Base-by-base conservation (phyloP, 2,888 invertebrate genomes). In the Pristionchus entomophagus region DNA sequence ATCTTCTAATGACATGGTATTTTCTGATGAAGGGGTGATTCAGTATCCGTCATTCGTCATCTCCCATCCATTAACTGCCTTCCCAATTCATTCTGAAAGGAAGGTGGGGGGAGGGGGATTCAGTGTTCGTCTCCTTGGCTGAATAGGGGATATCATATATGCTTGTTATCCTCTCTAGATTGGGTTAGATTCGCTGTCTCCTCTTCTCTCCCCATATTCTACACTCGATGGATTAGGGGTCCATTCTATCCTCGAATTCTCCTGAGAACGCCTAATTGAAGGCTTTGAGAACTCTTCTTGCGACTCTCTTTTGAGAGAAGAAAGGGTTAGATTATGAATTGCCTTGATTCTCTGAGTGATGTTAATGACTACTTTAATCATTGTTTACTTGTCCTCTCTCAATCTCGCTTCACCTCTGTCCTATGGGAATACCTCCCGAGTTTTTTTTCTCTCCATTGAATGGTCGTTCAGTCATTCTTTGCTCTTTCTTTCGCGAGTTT, bases 11-110 rank as follows among this genome's bases (percentile, higher is more conserved):
- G n/a, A n/a, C n/a, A n/a, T n/a, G n/a, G n/a, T n/a, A n/a, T n/a
- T n/a, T n/a, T n/a, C n/a, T n/a, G n/a, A n/a, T n/a, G n/a, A n/a
- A n/a, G n/a, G n/a, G n/a, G n/a, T n/a, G n/a, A n/a, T n/a, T n/a
- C 41, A 77, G 41, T 19, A n/a, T 8, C 45, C 32, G 41, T 41
- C 73, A 26, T 77, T 77, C 41, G n/a, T 41, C 73, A 77, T 77
- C 73, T 77, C 73, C 45, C n/a, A n/a, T 35, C 69, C 29, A 56
- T 56, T n/a, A 56, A n/a, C n/a, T n/a, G n/a, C n/a, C n/a, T n/a
- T n/a, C n/a, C n/a, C n/a, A n/a, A n/a, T n/a, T n/a, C n/a, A n/a
- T n/a, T n/a, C n/a, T n/a, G n/a, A n/a, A n/a, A n/a, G n/a, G n/a
- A n/a, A n/a, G n/a, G n/a, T n/a, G n/a, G n/a, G n/a, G n/a, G n/a